Evolutionary conservation across 2,797 vertebrate species (phyloP).

Genomic region (Rhinoraja longicauda): DNA sequence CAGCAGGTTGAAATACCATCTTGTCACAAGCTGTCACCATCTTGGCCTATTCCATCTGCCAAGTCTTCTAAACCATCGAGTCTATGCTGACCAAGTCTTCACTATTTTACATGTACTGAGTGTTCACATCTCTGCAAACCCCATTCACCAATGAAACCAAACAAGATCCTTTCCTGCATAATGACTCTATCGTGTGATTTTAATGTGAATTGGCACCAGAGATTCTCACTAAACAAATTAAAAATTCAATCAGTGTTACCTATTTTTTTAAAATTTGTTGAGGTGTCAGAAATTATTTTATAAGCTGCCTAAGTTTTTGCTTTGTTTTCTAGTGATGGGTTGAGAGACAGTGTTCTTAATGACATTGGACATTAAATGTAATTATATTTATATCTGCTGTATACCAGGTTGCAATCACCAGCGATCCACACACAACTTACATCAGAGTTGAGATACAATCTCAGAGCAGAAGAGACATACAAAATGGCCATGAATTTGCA

Average conservation of each 20-base stretch:
- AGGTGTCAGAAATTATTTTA: background rate
- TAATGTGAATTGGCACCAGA: background rate
- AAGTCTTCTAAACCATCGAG: too few species aligned
- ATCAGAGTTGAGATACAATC: conserved; percentile 50
- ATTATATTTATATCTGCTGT: background rate
- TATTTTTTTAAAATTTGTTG: background rate
- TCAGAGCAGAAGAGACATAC: conserved; percentile 40
- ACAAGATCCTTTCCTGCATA: background rate
- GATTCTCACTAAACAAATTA: background rate
- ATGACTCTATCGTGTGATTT: background rate
- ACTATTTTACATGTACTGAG: background rate
- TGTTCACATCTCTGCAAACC: background rate
- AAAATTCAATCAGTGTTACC: background rate
- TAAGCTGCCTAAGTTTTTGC: background rate
- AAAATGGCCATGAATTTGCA: conserved; percentile 44
- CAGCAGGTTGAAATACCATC: background rate
- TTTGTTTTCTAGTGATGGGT: background rate
- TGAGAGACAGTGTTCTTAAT: background rate
- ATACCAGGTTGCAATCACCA: conserved; percentile 51
- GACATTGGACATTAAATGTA: background rate
- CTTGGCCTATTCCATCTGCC: too few species aligned
- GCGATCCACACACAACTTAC: conserved; percentile 45
- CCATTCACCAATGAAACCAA: background rate
- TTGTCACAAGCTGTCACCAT: too few species aligned
- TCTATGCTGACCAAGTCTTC: too few species aligned